Base-by-base conservation (phyloP, 37 sponge, comb jelly and placozoan genomes). In the Aphrocallistes beatrix region DNA sequence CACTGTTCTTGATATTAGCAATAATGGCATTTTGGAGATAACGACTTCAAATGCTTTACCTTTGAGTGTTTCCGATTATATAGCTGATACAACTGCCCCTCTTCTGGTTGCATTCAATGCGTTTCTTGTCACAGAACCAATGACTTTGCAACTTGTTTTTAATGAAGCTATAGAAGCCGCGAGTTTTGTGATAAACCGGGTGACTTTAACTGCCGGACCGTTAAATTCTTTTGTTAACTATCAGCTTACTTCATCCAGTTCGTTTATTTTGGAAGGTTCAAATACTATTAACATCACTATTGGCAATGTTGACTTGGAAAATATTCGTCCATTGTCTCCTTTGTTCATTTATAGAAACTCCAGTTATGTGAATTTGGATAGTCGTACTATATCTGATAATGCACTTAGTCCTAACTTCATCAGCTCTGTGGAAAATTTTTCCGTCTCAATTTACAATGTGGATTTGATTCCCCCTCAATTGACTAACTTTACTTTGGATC, bases 391-490 rank as follows among this genome's bases (percentile, higher is more conserved):
- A 21, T 23, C 38, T 17, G 96, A 95, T 81, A 88, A 87, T 38
- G 36, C 38, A 34, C 81, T 91, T 36, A 50, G 51, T 17, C 84
- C 85, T 0, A 90, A 88, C 0, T 36, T 38, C 25, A 86, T 47
- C 21, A 87, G 88, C 82, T 83, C 85, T 82, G 3, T 60, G 34
- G 8, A 32, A 19, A 13, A 60, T 28, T 60, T 60, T 28, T 6
- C 21, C n/a, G 34, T 60, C 3, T 25, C 8, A 3, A 60, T 32
- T 19, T 60, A 60, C 81, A 86, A 49, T 51, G 91, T 92, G 30
- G 96, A 95, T 40, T 84, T 91, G n/a, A 89, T 93, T 1, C 88
- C 91, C 81, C 96, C 96, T 49, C 38, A 51, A 30, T 82, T 95
- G 36, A 39, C 28, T 19, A 21, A n/a, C 30, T 93, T 88, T 51